Evolutionary conservation across 2,888 invertebrate genomes (phyloP), one percentile per base, ranked within the genome.

Genomic region (Polyommatus icarus): DNA sequence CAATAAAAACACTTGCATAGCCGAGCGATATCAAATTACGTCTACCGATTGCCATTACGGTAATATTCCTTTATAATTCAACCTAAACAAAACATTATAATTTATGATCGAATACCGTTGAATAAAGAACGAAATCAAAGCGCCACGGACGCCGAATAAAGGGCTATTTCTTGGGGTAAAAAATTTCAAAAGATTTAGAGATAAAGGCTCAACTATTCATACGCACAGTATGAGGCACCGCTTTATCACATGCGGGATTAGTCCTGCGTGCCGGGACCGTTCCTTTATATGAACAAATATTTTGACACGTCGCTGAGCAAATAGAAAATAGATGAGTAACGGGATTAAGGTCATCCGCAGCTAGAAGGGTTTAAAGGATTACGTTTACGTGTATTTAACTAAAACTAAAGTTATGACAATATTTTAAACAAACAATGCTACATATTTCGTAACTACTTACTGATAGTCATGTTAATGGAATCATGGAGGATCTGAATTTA

Each of bases 1-100:
- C 85, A 88, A 87, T 87, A 89, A 89, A 87, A 89, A 89, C 87
- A 89, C 87, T 88, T 87, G 87, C 85, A 86, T 85, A 84, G 84
- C 83, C 83, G 84, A 87, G 88, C 86, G 85, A 86, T 92, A 93
- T 94, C 93, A 92, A 89, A 91, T 93, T 92, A 91, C 93, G 89
- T 89, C 90, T 91, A 92, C 92, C 92, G 89, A 91, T 92, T 91
- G 91, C 91, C 91, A 93, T 93, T 93, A 92, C 90, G 87, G 90
- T 91, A 91, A 92, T 91, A 91, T 87, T 87, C 92, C 89, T 90
- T 88, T 90, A 92, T 92, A 92, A 92, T 87, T 93, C 92, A 92
- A 92, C 91, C 85, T 88, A 87, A 92, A 93, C 91, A 91, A 92
- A 93, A 92, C 89, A 90, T 88, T 84, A 82, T 86, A 93, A 93